Base-by-base conservation (phyloP, 1,140 invertebrate genomes). In the Sarcophaga bullata region DNA sequence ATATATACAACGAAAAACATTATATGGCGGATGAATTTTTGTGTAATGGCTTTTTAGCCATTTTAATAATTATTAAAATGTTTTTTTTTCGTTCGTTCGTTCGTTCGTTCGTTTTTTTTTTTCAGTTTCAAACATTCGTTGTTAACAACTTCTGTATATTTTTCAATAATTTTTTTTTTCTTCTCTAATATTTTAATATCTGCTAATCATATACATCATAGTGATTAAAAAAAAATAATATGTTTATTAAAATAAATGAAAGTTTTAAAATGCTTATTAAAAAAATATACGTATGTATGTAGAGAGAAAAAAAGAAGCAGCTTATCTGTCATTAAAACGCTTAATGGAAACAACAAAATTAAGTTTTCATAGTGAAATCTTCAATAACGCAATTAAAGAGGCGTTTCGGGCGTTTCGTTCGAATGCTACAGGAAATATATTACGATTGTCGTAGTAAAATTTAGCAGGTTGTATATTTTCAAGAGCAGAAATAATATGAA, bases 41-140 rank as follows among this genome's bases (percentile, higher is more conserved):
- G 17, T 68, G n/a, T 68, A 68, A 68, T 68, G 62, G 62, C 7
- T 68, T 68, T 68, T 68, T 68, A 68, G 62, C 62, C 25, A 68
- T 68, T 68, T 37, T 68, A 68, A 68, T 58, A 10, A 68, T 68
- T 68, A 68, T 52, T 37, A 37, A 37, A 37, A 52, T 17, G 62
- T 68, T 68, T 68, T 68, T 68, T 68, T 68, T 68, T 68, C n/a
- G n/a, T n/a, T 15, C 54, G 54, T 13, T 58, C 4, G 15, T 58
- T 58, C n/a, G n/a, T n/a, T 15, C 54, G 54, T 13, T 58, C 4
- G 15, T 58, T 58, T 58, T n/a, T 68, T 68, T 68, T 68, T 68
- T 68, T 25, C 7, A 17, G 62, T 17, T 68, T 68, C 8, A 68
- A 19, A 68, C 62, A 7, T 58, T n/a, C 13, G 62, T 19, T 25